These are phyloP conservation scores for Equus przewalskii DNA, from an alignment of 2,113 vertebrate species.

Conservation along the genomic window DNA sequence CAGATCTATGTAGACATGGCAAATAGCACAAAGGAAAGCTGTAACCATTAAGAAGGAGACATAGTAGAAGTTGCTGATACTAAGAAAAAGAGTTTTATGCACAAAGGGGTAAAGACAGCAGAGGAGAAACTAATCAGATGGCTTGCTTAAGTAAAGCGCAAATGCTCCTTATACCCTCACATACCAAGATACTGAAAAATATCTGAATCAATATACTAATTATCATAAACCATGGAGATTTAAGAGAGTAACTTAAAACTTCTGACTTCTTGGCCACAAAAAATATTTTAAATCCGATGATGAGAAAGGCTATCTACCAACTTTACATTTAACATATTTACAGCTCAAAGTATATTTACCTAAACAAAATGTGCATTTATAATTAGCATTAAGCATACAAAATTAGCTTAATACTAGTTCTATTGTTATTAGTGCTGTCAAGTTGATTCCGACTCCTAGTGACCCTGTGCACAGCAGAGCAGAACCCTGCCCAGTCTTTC, in stretches of 20 bases:
- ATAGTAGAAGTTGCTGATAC: background rate
- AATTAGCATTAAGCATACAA: background rate
- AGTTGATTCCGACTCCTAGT: too few species aligned
- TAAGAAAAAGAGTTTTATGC: background rate
- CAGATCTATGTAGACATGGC: background rate
- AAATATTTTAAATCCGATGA: background rate
- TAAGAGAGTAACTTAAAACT: constrained; percentile 9
- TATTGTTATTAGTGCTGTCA: too few species aligned
- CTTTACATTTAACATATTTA: background rate
- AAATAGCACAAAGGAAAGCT: background rate
- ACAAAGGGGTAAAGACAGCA: background rate
- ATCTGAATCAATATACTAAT: background rate
- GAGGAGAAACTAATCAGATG: background rate
- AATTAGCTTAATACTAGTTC: background rate
- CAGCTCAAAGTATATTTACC: background rate
- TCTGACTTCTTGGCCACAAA: background rate
- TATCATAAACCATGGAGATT: background rate
- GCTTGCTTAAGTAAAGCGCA: background rate
- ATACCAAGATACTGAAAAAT: background rate
- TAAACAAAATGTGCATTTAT: constrained; percentile 5
- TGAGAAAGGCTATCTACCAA: background rate
- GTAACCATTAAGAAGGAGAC: background rate
- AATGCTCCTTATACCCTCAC: background rate
- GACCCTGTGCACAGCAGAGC: too few species aligned
- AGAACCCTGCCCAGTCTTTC: too few species aligned